Evolutionary conservation across 2,113 vertebrate genomes (phyloP), one percentile per base, ranked within the genome.

Genomic region (Corythornis cristatus): DNA sequence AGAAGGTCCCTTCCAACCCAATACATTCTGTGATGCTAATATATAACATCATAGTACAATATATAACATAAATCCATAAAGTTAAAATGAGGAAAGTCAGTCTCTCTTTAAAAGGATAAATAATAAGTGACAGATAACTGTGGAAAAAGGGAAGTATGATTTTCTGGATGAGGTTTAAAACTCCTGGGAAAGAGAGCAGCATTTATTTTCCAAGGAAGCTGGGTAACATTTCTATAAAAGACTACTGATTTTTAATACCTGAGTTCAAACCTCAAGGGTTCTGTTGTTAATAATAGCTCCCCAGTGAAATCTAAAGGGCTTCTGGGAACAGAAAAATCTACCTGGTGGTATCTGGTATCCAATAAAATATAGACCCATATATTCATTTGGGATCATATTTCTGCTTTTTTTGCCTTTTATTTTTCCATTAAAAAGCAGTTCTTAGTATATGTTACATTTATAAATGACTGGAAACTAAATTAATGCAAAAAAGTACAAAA

Each of bases 221-320:
- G 60, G 29, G 17, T 54, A 86, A n/a, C 1, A 62, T 74, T 93
- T 83, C 42, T 76, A 12, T 68, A 85, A 75, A 66, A 33, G 31
- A 54, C 25, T 68, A 56, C 23, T 14, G 68, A 42, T 84, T 92
- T 94, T 90, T 88, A 60, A 64, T 84, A 86, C 40, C 61, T 72
- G 67, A 77, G 19, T 62, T 87, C 46, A 89, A 88, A 73, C 15
- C 67, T 68, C 77, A 76, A 89, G 86, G 35, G 58, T 13, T 87
- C 25, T 28, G 7, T 92, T 79, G 57, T 28, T 80, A 89, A 68
- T n/a, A 93, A 87, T 42, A 89, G 5, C 19, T 96, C 66, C n/a
- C 53, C 22, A 9, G 28, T 42, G 81, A 84, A 89, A 89, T 89
- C n/a, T 68, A 35, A 53, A 87, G 10, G 7, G 37, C 13, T 46